Evolutionary conservation across 1,140 invertebrate genomes (phyloP).

Genomic region (Ylistrum balloti): DNA sequence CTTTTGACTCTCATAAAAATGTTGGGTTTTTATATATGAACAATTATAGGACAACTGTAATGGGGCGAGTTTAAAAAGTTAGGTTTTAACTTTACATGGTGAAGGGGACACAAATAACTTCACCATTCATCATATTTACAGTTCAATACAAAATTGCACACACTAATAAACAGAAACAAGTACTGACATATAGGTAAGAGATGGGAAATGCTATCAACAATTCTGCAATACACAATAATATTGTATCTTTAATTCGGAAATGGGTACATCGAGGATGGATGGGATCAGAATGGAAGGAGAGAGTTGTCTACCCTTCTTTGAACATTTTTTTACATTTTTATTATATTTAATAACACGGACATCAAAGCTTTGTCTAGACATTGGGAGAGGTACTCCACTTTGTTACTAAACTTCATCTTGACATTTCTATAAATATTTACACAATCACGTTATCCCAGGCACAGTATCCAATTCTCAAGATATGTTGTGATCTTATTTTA

Average conservation of each 20-base stretch:
- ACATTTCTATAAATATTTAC: background rate
- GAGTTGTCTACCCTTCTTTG: background rate
- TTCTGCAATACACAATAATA: background rate
- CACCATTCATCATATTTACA: background rate
- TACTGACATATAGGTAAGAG: background rate
- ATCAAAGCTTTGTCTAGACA: background rate
- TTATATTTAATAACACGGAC: background rate
- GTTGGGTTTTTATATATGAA: background rate
- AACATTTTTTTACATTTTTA: background rate
- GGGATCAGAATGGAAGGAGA: background rate
- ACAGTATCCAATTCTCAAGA: background rate
- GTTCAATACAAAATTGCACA: conserved; percentile 4
- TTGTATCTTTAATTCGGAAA: background rate
- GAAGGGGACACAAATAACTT: background rate
- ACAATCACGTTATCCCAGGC: background rate
- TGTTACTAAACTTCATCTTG: background rate
- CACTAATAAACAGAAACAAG: background rate
- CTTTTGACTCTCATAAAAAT: background rate
- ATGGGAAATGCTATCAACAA: background rate
- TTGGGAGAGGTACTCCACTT: background rate
- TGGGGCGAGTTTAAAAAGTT: background rate
- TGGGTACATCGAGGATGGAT: background rate
- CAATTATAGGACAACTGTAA: background rate
- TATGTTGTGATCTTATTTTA: too few species aligned
- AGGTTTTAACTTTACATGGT: background rate